Percentiles rank a stretch among this genome's conserved stretches.
Conservation (phyloP, 1,140 invertebrate species). For the Paraescarpia echinospica region DNA sequence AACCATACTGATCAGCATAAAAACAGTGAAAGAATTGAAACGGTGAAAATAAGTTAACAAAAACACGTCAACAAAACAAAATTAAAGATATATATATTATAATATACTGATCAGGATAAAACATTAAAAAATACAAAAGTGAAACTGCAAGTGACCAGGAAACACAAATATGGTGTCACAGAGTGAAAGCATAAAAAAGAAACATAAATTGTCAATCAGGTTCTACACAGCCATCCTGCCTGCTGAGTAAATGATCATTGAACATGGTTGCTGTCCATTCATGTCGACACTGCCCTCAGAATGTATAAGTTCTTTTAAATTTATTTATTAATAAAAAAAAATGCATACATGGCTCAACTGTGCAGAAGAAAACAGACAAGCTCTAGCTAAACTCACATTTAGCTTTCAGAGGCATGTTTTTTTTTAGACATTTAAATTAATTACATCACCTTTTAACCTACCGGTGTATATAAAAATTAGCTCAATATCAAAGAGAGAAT, state of each 20-base stretch:
- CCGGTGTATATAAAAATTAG: too few species aligned
- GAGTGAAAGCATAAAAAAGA: background rate
- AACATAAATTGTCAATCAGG: background rate
- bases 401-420: too few species aligned
- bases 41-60: background rate
- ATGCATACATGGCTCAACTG: background rate
- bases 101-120: slow-evolving; percentile 4
- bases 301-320: background rate
- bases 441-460: too few species aligned
- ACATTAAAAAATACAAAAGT: background rate
- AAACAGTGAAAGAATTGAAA: slow-evolving; percentile 8
- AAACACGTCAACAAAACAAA: background rate
- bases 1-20: background rate
- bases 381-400: background rate
- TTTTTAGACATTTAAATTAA: too few species aligned
- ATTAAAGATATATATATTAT: background rate
- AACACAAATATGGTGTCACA: slow-evolving; percentile 3
- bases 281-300: too few species aligned
- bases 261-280: background rate
- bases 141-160: slow-evolving; percentile 8
- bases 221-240: background rate
- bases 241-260: background rate
- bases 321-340: background rate
- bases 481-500: too few species aligned
- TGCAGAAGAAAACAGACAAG: background rate